phyloP scores from a whole-genome alignment of 2,888 invertebrate genomes.

The Willowsia nigromaculata region DNA sequence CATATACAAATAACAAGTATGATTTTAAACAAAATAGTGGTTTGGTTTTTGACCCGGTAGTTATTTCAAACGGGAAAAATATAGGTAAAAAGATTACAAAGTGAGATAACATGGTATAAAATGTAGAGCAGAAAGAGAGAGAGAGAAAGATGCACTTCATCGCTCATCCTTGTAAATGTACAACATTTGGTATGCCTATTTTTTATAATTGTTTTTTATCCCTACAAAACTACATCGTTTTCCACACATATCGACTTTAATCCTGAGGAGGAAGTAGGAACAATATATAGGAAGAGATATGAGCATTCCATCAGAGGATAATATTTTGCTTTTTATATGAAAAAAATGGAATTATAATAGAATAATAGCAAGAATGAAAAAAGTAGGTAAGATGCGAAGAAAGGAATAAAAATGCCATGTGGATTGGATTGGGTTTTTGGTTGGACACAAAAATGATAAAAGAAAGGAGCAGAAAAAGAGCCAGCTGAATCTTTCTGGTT shows the following conservation, averaged over 20 bases:
- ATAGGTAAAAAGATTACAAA: not conserved
- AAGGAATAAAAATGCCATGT: constrained; percentile 34
- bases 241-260: too few species aligned
- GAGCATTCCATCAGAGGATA: too few species aligned
- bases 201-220: too few species aligned
- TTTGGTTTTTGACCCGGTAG: constrained; percentile 27
- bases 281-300: too few species aligned
- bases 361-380: not conserved
- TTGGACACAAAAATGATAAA: constrained; percentile 25
- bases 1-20: not conserved
- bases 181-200: too few species aligned
- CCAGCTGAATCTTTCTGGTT: constrained; percentile 70
- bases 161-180: too few species aligned
- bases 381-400: not conserved
- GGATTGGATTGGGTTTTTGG: constrained; percentile 52
- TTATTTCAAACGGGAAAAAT: not conserved
- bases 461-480: constrained; percentile 5
- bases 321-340: too few species aligned
- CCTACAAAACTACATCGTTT: too few species aligned
- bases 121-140: constrained; percentile 16
- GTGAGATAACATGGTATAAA: not conserved
- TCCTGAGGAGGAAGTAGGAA: too few species aligned
- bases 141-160: not conserved
- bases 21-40: not conserved
- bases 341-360: too few species aligned